Percentiles rank a stretch among this genome's conserved stretches.
phyloP scores from a whole-genome alignment of 1,140 invertebrate species.

The Campodea augens region DNA sequence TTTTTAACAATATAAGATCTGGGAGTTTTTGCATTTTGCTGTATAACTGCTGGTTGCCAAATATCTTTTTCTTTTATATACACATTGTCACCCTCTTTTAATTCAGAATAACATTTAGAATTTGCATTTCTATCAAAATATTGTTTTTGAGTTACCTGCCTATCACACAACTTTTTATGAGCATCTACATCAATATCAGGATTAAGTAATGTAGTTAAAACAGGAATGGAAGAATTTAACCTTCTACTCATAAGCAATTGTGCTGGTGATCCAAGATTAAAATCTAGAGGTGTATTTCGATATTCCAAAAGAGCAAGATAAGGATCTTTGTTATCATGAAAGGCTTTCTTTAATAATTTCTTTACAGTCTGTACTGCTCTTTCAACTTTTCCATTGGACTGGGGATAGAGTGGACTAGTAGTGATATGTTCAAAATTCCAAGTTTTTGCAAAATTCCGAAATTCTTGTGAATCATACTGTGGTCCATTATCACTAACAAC shows the following conservation, averaged over 20 bases:
- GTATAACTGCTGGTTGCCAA: no score
- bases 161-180: no score
- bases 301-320: not conserved
- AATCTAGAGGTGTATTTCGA: not conserved
- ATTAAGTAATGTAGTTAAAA: no score
- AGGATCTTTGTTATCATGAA: not conserved
- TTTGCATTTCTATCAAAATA: no score
- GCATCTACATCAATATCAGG: no score
- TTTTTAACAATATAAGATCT: no score
- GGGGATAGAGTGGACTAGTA: constrained; percentile 11
- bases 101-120: no score
- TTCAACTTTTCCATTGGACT: constrained; percentile 9
- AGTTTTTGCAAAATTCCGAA: constrained; percentile 13
- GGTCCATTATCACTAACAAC: constrained; percentile 15
- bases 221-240: not conserved
- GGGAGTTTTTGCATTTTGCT: no score
- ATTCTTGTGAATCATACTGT: constrained; percentile 13
- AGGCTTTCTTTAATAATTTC: constrained; percentile 1
- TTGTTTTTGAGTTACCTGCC: no score
- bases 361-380: constrained; percentile 7
- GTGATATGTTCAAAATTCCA: constrained; percentile 15
- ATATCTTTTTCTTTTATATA: no score
- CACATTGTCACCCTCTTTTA: no score
- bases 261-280: not conserved
- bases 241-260: not conserved